Percentiles rank a stretch among this genome's conserved stretches.
phyloP scores from a whole-genome alignment of 2,888 invertebrate genomes.

The Drosophila neoperkinsi region DNA sequence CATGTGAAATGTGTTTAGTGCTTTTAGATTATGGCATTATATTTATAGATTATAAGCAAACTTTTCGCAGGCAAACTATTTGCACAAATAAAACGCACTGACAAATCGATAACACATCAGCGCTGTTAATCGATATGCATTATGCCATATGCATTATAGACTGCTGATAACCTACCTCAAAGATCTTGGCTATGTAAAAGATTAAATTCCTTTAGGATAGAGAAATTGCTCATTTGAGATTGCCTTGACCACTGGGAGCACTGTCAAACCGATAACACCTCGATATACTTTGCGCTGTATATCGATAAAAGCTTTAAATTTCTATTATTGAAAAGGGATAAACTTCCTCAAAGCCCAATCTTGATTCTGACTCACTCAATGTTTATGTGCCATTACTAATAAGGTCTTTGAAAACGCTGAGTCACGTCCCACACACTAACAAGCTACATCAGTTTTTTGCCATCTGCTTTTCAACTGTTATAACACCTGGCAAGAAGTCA shows the following conservation, averaged over 20 bases:
- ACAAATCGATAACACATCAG: neutral
- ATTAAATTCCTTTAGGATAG: neutral
- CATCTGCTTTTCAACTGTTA: neutral
- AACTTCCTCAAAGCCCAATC: neutral
- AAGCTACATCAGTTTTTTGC: neutral
- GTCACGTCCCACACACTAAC: neutral
- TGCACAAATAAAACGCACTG: neutral
- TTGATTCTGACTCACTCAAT: neutral
- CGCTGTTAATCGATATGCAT: neutral
- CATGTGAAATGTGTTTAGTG: neutral
- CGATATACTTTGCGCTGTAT: neutral
- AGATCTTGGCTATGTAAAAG: neutral
- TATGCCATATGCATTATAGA: neutral
- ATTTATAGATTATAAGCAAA: neutral
- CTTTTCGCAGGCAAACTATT: neutral
- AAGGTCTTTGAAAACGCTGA: neutral
- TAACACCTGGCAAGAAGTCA: neutral
- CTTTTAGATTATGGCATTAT: neutral
- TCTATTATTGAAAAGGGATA: neutral
- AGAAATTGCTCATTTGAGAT: neutral
- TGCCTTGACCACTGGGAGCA: too few species aligned
- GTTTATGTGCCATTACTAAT: neutral
- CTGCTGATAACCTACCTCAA: neutral
- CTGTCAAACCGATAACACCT: neutral
- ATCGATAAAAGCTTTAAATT: neutral